Conservation (phyloP, 2,888 invertebrate species). For the Dasypogon diadema region DNA sequence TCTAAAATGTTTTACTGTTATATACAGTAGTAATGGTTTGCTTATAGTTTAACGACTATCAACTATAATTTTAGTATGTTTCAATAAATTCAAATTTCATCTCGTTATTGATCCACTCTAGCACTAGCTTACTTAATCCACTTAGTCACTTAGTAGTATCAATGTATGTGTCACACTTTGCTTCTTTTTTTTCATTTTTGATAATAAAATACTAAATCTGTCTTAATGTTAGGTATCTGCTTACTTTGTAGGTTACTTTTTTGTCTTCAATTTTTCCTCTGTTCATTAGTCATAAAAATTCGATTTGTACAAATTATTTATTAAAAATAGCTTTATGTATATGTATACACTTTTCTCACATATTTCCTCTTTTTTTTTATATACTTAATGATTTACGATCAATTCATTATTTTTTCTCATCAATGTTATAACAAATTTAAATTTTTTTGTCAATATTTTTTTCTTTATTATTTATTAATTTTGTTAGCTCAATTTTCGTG, state of each 20-base stretch:
- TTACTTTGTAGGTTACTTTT: conserved; percentile 39
- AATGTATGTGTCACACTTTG: conserved; percentile 25
- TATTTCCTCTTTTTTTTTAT: neutral
- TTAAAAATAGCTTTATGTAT: conserved; percentile 40
- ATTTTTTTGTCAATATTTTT: conserved; percentile 9
- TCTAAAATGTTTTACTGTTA: conserved; percentile 21
- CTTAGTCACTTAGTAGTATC: conserved; percentile 33
- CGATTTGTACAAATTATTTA: conserved; percentile 46
- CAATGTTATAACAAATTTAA: conserved; percentile 36
- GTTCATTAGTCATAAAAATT: conserved; percentile 34
- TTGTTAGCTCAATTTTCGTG: conserved; percentile 21
- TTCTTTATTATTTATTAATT: neutral
- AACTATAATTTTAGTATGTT: conserved; percentile 31
- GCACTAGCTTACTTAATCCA: neutral
- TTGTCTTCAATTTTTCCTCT: neutral
- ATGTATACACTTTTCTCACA: conserved; percentile 20
- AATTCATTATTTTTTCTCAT: conserved; percentile 2
- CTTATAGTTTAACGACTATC: conserved; percentile 32
- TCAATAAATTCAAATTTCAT: conserved; percentile 44
- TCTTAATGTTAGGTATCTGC: conserved; percentile 23
- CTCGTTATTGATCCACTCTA: conserved; percentile 38
- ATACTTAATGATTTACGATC: conserved; percentile 34
- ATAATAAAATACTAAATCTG: conserved; percentile 48
- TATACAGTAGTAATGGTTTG: conserved; percentile 30
- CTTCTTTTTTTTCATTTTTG: too few species aligned